Evolutionary conservation across 1,140 invertebrate species (phyloP).

Genomic region (Lineus longissimus): DNA sequence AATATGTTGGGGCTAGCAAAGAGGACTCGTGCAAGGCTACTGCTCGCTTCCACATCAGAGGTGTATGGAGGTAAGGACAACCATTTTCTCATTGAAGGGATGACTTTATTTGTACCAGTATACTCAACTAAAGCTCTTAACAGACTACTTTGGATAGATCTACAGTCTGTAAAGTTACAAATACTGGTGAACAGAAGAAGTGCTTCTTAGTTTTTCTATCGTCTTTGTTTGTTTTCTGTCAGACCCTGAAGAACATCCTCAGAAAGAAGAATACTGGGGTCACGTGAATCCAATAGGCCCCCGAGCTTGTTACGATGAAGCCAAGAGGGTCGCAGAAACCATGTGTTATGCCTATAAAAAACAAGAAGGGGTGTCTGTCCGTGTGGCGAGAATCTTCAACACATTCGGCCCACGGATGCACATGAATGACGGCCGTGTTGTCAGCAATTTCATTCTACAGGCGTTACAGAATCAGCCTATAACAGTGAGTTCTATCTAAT

Average conservation of each 20-base stretch:
- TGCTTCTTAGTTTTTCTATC: no score
- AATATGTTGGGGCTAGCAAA: conserved; percentile 95
- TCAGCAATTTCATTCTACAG: conserved; percentile 98
- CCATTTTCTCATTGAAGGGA: no score
- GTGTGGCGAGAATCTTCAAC: conserved; percentile 98
- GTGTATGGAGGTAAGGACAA: conserved; percentile 67
- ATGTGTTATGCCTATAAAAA: conserved; percentile 95
- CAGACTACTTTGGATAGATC: no score
- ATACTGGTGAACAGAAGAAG: no score
- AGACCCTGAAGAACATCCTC: conserved; percentile 53
- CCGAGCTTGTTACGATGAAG: conserved; percentile 97
- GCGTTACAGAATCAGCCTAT: conserved; percentile 91
- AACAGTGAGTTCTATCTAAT: conserved; percentile 64
- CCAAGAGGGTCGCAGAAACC: conserved; percentile 94
- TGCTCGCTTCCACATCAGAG: conserved; percentile 97
- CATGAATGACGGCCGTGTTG: conserved; percentile 96
- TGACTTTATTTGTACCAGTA: not conserved
- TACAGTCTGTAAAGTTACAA: no score
- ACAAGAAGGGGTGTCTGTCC: conserved; percentile 89
- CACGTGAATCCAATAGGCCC: conserved; percentile 97
- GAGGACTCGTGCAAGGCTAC: conserved; percentile 85
- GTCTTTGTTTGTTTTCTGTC: not conserved
- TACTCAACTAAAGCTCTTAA: not conserved
- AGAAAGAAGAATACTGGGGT: conserved; percentile 79
- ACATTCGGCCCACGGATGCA: conserved; percentile 99